Evolutionary conservation across 1,140 invertebrate species (phyloP).

Genomic region (Papilio dardanus): DNA sequence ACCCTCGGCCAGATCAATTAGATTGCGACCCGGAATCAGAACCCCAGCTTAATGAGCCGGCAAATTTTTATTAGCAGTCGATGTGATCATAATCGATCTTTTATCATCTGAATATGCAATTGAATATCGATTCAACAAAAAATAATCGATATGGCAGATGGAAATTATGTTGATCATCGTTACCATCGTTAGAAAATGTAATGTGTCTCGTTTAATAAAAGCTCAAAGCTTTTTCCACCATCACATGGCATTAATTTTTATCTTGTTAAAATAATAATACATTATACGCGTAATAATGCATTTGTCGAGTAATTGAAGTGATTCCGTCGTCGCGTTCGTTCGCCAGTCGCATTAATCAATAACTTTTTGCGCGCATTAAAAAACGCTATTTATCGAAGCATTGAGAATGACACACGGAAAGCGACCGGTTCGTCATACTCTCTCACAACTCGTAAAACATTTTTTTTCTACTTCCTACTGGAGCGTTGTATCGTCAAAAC

Average conservation of each 20-base stretch:
- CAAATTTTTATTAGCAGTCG: slow-evolving; percentile 63
- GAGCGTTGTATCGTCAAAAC: slow-evolving; percentile 68
- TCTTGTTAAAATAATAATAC: slow-evolving; percentile 27
- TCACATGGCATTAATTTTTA: slow-evolving; percentile 1
- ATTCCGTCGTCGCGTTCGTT: slow-evolving; percentile 52
- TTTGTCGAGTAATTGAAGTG: slow-evolving; percentile 58
- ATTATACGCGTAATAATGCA: slow-evolving; percentile 39
- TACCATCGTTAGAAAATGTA: neutral
- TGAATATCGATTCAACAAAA: slow-evolving; percentile 2
- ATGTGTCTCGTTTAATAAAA: neutral
- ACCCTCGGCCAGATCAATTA: slow-evolving; percentile 73
- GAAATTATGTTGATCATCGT: neutral
- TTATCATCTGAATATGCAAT: slow-evolving; percentile 12
- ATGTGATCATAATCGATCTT: slow-evolving; percentile 26
- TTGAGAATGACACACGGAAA: slow-evolving; percentile 59
- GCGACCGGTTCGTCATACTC: slow-evolving; percentile 67
- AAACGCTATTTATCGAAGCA: slow-evolving; percentile 54
- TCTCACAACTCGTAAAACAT: slow-evolving; percentile 75
- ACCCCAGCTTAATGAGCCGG: slow-evolving; percentile 62
- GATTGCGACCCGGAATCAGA: slow-evolving; percentile 67
- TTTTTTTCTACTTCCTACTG: slow-evolving; percentile 77
- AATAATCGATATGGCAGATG: neutral
- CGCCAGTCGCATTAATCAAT: slow-evolving; percentile 62
- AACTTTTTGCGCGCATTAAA: slow-evolving; percentile 52
- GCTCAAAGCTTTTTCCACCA: neutral